phyloP scores from a whole-genome alignment of 2,888 invertebrate genomes.

The Acleris cristana region DNA sequence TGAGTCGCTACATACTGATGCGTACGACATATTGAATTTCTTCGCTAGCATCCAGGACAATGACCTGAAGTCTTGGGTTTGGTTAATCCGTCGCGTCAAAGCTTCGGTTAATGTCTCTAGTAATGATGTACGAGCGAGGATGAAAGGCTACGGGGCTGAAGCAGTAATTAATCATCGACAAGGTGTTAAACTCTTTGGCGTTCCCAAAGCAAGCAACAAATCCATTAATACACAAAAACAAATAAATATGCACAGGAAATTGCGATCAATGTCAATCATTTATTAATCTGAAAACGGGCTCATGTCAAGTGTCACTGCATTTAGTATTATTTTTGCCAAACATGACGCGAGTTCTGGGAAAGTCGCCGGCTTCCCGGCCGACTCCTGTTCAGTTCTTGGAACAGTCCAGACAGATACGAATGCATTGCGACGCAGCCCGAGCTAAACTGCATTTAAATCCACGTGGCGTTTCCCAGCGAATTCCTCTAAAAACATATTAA shows the following conservation, averaged over 20 bases:
- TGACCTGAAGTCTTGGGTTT: constrained; percentile 58
- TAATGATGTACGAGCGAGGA: constrained; percentile 32
- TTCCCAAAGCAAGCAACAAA: neutral
- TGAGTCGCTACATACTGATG: constrained; percentile 56
- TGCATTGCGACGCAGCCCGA: constrained; percentile 24
- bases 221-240: neutral
- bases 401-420: constrained; percentile 41
- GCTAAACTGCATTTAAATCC: too few species aligned
- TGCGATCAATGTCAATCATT: constrained; percentile 24
- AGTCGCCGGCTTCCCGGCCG: constrained; percentile 58
- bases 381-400: constrained; percentile 65
- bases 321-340: constrained; percentile 54
- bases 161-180: constrained; percentile 28
- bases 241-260: constrained; percentile 4
- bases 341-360: constrained; percentile 56
- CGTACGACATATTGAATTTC: constrained; percentile 66
- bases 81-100: constrained; percentile 45
- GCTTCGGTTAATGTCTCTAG: constrained; percentile 33
- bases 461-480: neutral
- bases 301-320: constrained; percentile 46
- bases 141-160: constrained; percentile 27
- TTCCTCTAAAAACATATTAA: too few species aligned
- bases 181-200: constrained; percentile 19
- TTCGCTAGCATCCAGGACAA: constrained; percentile 53
- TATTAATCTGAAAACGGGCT: constrained; percentile 32